phyloP scores from a whole-genome alignment of 2,113 vertebrate genomes.

The Panthera leo region DNA sequence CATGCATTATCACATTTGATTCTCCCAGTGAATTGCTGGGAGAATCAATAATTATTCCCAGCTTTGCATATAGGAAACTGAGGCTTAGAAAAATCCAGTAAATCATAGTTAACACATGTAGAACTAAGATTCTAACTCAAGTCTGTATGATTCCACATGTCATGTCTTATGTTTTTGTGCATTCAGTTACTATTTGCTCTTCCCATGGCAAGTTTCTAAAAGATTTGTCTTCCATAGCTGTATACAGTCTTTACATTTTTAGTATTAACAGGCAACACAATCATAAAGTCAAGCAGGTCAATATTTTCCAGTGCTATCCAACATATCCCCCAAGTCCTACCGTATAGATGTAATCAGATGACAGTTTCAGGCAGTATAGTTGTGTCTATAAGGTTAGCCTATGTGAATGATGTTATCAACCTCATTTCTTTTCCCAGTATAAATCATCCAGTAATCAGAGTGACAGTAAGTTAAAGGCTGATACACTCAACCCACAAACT shows the following conservation, averaged over 20 bases:
- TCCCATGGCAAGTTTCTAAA: background rate
- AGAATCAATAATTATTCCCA: background rate
- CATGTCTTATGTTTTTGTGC: background rate
- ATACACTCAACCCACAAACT: slow-evolving; percentile 21
- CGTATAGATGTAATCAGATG: background rate
- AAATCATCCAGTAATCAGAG: background rate
- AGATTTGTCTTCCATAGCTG: background rate
- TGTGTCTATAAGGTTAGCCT: background rate
- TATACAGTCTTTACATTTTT: background rate
- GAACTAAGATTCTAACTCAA: background rate
- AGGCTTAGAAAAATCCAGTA: background rate
- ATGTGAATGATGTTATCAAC: background rate
- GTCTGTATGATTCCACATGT: background rate
- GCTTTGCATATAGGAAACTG: background rate
- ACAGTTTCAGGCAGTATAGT: background rate
- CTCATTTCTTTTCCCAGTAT: background rate
- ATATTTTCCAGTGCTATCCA: background rate
- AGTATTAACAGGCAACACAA: background rate
- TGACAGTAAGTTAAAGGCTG: background rate
- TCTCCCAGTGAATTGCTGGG: background rate
- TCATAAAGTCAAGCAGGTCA: background rate
- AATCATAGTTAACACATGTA: background rate
- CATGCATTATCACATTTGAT: background rate
- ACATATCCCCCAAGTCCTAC: background rate
- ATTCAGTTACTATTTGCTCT: background rate